Evolutionary conservation across 2,797 vertebrate species (phyloP).

Genomic region (Myripristis murdjan): DNA sequence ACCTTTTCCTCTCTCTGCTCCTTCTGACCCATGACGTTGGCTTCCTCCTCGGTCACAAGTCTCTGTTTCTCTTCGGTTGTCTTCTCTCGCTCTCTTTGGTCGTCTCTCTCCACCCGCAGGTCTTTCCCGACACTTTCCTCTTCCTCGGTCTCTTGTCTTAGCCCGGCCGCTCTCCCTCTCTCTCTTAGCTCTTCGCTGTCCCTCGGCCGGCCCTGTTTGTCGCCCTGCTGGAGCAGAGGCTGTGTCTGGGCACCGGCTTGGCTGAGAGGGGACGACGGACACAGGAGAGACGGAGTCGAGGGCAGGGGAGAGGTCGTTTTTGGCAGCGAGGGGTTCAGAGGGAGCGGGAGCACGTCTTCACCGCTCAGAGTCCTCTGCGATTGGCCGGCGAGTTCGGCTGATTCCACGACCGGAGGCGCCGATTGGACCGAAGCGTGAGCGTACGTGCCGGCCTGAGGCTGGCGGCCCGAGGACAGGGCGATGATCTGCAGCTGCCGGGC

Average conservation of each 20-base stretch:
- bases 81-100: slow-evolving; percentile 55
- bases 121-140: slow-evolving; percentile 29
- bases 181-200: slow-evolving; percentile 39
- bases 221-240: slow-evolving; percentile 40
- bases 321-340: slow-evolving; percentile 69
- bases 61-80: slow-evolving; percentile 31
- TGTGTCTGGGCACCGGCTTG: slow-evolving; percentile 71
- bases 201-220: slow-evolving; percentile 13
- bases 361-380: slow-evolving; percentile 76
- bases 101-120: slow-evolving; percentile 33
- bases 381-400: slow-evolving; percentile 75
- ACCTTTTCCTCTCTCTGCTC: slow-evolving; percentile 4
- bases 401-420: slow-evolving; percentile 76
- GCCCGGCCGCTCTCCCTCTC: background rate
- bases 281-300: slow-evolving; percentile 81
- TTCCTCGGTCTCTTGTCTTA: slow-evolving; percentile 11
- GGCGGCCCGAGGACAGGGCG: slow-evolving; percentile 92
- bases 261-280: slow-evolving; percentile 75
- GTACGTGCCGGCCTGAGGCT: slow-evolving; percentile 87
- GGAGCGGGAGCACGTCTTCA: slow-evolving; percentile 64
- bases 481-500: slow-evolving; percentile 90
- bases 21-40: background rate
- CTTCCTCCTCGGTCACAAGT: background rate
- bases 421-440: slow-evolving; percentile 76
- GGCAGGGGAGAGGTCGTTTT: slow-evolving; percentile 82